Evolutionary conservation across 2,888 invertebrate species (phyloP), one percentile per base, ranked within the genome.

Genomic region (Leptodirus hochenwartii): DNA sequence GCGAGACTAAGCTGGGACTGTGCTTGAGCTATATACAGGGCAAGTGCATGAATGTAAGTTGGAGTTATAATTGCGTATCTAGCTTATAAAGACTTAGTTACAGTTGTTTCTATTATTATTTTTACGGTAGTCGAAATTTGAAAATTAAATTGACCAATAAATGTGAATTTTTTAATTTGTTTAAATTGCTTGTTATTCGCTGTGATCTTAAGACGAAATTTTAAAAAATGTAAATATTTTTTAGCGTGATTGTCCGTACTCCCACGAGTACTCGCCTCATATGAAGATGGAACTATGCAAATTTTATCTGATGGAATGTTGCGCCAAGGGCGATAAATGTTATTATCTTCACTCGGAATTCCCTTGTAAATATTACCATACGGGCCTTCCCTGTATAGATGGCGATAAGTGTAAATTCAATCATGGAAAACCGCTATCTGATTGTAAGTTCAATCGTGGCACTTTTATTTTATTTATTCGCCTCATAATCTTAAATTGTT

Each of bases 351-450:
- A 95, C 59, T 73, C 80, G 45, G 91, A 93, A 54, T 95, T 91
- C 54, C 95, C 95, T 11, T 95, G 95, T 60, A 93, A 93, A 64
- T 93, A 80, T 60, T 91, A 78, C 57, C 93, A 96, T 52, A 82
- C 90, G 30, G 91, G 91, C 38, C 66, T 82, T 54, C 75, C 77
- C 31, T 93, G 93, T 54, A 68, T 69, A 39, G 68, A 62, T 20
- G 65, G 66, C 28, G 70, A 72, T 16, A 74, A 77, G 36, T 96
- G 95, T 59, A 87, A 90, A 56, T 95, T 93, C 56, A 85, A 87
- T 15, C 95, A 96, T 53, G 76, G 75, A 12, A 74, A 74, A 43
- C 82, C 85, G 1, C 61, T 95, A n/a, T 72, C 69, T 30, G 88
- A 90, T 37, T 72, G 72, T 51, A 44, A 45, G 43, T 34, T 11